Evolutionary conservation across 2,888 invertebrate genomes (phyloP), one percentile per base, ranked within the genome.

Genomic region (Bimastos eiseni): DNA sequence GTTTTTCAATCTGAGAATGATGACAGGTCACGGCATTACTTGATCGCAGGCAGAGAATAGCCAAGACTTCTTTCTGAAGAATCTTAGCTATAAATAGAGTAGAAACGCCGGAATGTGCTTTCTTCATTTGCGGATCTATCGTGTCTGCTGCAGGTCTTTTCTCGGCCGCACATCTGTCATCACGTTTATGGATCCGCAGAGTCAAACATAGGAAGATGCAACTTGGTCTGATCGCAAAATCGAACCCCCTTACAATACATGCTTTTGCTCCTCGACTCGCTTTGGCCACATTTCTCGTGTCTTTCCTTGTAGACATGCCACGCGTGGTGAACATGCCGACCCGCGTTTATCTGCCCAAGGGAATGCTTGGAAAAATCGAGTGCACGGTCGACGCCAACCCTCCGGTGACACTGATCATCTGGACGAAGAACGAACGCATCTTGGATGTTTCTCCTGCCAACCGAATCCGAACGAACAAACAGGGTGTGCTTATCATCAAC

Each of bases 371-470:
- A 44, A 93, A 98, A 92, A 97, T 99, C 91, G 98, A 98, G 95
- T 99, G 99, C 96, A 98, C 98, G 96, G 98, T 98, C 94, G 98
- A 98, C 95, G 98, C 98, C 90, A 98, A 98, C 96, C 99, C 99
- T 84, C 98, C 98, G 89, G 96, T 98, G 93, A 98, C 98, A 95
- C 98, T 98, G 95, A 98, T 98, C 93, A 98, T 98, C 94, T 99
- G 99, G 99, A 98, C 98, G 95, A 98, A 98, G 96, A 98, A 98
- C 96, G 98, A 98, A 95, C 96, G 98, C 92, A 96, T 89, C 24
- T 36, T 93, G 8, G 91, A 92, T 88, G 49, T 90, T 41, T 33
- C 83, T 6, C 86, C 90, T 41, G 36, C 38, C 33, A 86, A 21
- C 15, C 91, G 86, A 19, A 21, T 91, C 21, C 91, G 92, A 34